Conservation (phyloP, 2,888 invertebrate genomes). For the Sesia apiformis region DNA sequence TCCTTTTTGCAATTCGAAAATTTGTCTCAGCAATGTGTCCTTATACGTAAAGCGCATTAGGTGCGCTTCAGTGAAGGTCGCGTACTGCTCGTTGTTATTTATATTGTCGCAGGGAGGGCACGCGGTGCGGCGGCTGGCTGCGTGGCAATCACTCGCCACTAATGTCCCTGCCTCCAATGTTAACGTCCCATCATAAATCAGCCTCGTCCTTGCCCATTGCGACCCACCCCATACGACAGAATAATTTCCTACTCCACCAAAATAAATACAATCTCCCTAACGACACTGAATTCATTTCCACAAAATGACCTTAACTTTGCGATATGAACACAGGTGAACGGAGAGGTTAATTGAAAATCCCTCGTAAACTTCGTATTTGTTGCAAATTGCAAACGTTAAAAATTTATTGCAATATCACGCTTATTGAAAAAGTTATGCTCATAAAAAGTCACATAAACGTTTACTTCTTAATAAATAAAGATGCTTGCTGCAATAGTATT, state of each 20-base stretch:
- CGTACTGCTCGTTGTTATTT: no score
- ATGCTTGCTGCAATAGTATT: background rate
- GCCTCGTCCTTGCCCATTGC: constrained; percentile 7
- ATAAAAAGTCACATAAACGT: constrained; percentile 13
- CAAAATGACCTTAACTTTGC: background rate
- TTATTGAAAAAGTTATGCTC: constrained; percentile 13
- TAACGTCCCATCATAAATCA: constrained; percentile 46
- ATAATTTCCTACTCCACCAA: constrained; percentile 28
- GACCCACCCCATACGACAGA: constrained; percentile 17
- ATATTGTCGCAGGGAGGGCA: background rate
- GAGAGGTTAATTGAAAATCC: constrained; percentile 41
- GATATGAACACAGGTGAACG: constrained; percentile 11
- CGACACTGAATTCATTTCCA: constrained; percentile 3
- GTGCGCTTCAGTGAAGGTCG: no score
- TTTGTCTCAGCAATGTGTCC: no score
- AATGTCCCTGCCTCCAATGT: constrained; percentile 34
- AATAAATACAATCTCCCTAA: constrained; percentile 27
- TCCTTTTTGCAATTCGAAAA: no score
- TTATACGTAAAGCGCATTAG: no score
- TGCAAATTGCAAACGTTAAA: constrained; percentile 24
- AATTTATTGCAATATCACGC: constrained; percentile 30
- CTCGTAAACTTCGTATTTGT: constrained; percentile 28
- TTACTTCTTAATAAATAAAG: background rate
- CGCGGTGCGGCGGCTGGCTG: background rate
- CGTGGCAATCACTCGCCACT: constrained; percentile 23